Evolutionary conservation across 2,888 invertebrate species (phyloP), one percentile per base, ranked within the genome.

Genomic region (Furcula furcula): DNA sequence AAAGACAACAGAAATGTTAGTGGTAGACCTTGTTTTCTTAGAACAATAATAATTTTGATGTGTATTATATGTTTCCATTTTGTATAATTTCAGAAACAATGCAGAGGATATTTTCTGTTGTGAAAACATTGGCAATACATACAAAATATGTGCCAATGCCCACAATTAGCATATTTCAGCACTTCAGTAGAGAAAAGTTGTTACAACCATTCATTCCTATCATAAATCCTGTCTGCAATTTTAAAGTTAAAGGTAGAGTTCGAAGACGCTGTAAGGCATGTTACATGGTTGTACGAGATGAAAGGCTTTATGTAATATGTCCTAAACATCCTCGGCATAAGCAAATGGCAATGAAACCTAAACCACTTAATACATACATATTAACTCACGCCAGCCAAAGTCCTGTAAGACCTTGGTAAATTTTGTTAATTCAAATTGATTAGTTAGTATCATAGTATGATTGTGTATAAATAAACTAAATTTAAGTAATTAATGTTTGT

Each of bases 291-390:
- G 82, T 90, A 25, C 81, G 93, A 35, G 89, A 94, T 55, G 91
- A 93, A 50, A 90, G 94, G 38, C 65, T 91, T 53, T 94, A 92
- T 72, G 92, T 95, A 23, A 91, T 94, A 49, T 97, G 97, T 55
- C 93, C 92, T 34, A 92, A 92, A 15, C 92, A 92, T 65, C 93
- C 93, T 12, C 91, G 96, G 20, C 97, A 97, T 67, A 97, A 97
- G 65, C 96, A 96, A 78, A 93, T 93, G 91, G 80, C 92, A 9
- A 93, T 93, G 89, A 90, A 91, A 37, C 90, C 92, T 37, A 91
- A 91, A 47, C 93, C 92, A 7, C 90, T 91, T 45, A 93, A 93
- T 54, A 93, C 93, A 10, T 94, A 94, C 92, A 92, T 94, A 37
- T 65, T 96, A 37, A 93, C 95, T 1, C 93, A 93, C 71, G 95